Percentiles rank a stretch among this genome's conserved stretches.
phyloP scores from a whole-genome alignment of 1,140 invertebrate species.

The Pollicipes pollicipes region DNA sequence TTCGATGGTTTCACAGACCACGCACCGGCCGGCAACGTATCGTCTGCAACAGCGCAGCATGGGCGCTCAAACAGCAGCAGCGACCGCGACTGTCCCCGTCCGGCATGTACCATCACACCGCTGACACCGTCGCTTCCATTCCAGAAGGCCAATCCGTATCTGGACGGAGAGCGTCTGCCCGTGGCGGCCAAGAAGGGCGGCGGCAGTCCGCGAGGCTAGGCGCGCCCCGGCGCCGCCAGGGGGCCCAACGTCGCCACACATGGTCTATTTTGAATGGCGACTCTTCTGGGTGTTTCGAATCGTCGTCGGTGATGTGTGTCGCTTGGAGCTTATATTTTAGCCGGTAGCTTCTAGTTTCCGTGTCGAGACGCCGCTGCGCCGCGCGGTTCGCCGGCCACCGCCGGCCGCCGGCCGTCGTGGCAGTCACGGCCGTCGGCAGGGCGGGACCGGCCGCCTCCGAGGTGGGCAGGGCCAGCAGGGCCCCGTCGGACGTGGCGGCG shows the following conservation, averaged over 20 bases:
- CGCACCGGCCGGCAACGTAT: too few species aligned
- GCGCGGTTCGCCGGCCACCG: too few species aligned
- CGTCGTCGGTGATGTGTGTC: background rate
- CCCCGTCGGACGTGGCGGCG: too few species aligned
- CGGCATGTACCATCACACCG: too few species aligned
- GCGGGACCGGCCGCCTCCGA: too few species aligned
- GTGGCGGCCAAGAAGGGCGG: conserved; percentile 69
- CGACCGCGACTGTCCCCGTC: too few species aligned
- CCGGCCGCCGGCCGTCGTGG: too few species aligned
- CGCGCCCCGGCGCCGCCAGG: too few species aligned
- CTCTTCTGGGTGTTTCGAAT: background rate
- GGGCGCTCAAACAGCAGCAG: too few species aligned
- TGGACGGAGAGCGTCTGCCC: conserved; percentile 59
- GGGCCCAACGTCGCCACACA: background rate
- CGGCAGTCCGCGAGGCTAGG: background rate
- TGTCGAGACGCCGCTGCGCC: background rate
- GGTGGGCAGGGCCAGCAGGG: background rate
- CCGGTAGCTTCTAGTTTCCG: background rate
- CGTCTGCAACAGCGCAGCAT: too few species aligned
- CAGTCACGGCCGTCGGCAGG: too few species aligned
- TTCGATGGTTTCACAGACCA: too few species aligned
- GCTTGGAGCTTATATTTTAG: background rate
- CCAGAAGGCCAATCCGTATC: conserved; percentile 52
- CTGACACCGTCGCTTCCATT: conserved; percentile 20
- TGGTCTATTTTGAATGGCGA: background rate